A percentile compares a stretch with the other conserved stretches of the same genome.
phyloP scores from a whole-genome alignment of 23 tunicate genomes.

The Trididemnum nubilum region DNA sequence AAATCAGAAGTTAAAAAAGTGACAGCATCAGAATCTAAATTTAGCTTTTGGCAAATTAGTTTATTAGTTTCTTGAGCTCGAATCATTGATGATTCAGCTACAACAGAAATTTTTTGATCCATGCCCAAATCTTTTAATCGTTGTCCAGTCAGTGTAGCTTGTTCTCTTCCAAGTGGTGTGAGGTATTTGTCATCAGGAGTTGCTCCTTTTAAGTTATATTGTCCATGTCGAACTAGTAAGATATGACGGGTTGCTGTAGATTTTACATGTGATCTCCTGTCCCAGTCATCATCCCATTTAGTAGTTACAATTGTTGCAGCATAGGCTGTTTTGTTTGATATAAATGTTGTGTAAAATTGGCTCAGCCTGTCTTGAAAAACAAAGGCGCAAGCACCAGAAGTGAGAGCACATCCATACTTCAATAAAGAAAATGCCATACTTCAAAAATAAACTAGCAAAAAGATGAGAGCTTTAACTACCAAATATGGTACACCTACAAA shows the following conservation, averaged over 20 bases:
- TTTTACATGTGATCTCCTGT: constrained; percentile 53
- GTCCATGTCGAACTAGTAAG: constrained; percentile 89
- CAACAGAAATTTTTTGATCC: constrained; percentile 28
- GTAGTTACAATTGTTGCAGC: constrained; percentile 17
- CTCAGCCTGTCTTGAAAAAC: neutral
- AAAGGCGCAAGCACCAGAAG: constrained; percentile 16
- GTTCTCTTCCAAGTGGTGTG: constrained; percentile 75
- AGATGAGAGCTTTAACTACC: too few relatives aligned
- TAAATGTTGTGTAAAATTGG: neutral
- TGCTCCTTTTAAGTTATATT: constrained; percentile 55
- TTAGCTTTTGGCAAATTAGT: constrained; percentile 50
- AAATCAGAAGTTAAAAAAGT: constrained; percentile 43
- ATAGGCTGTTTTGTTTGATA: neutral
- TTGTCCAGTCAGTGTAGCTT: constrained; percentile 67
- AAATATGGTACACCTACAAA: too few relatives aligned
- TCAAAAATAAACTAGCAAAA: too few relatives aligned
- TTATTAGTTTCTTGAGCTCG: constrained; percentile 80
- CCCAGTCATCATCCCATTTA: constrained; percentile 86
- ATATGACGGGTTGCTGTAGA: constrained; percentile 69
- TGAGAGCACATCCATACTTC: constrained; percentile 6
- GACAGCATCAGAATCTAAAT: constrained; percentile 14
- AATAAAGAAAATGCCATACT: too few relatives aligned
- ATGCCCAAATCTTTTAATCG: constrained; percentile 62
- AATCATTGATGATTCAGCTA: constrained; percentile 69
- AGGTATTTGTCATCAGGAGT: constrained; percentile 53